Percentiles rank a stretch among this genome's conserved stretches.
Conservation (phyloP, 2,797 vertebrate species). For the Chelmon rostratus region DNA sequence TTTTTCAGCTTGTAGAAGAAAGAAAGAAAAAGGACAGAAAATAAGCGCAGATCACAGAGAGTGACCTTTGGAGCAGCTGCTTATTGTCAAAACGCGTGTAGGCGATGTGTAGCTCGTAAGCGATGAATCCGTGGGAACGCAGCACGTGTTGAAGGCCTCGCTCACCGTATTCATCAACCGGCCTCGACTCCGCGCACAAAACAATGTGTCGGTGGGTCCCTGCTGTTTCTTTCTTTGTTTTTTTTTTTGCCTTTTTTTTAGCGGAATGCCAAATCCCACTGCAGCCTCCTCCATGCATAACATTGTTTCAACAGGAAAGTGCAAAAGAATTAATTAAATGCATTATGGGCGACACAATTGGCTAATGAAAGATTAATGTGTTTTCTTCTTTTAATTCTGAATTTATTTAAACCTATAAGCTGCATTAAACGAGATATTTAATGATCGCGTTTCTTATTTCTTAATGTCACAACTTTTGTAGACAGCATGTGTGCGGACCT, state of each 20-base stretch:
- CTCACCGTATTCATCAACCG: slow-evolving; percentile 56
- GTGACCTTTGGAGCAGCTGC: slow-evolving; percentile 77
- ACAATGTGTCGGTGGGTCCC: slow-evolving; percentile 69
- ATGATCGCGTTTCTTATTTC: background rate
- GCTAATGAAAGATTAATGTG: slow-evolving; percentile 18
- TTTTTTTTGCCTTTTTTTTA: slow-evolving; percentile 42
- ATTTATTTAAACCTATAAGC: slow-evolving; percentile 25
- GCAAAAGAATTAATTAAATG: slow-evolving; percentile 54
- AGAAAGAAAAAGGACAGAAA: background rate
- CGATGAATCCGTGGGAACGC: slow-evolving; percentile 79
- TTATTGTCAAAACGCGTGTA: slow-evolving; percentile 65
- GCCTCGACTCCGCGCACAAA: slow-evolving; percentile 38
- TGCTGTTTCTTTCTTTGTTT: slow-evolving; percentile 62
- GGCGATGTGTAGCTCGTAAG: slow-evolving; percentile 54
- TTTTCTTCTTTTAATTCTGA: slow-evolving; percentile 16
- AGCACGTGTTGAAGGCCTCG: slow-evolving; percentile 76
- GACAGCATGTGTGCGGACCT: slow-evolving; percentile 16
- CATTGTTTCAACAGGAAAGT: background rate
- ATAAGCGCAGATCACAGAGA: slow-evolving; percentile 24
- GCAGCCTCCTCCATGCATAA: slow-evolving; percentile 59
- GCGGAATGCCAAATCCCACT: slow-evolving; percentile 67
- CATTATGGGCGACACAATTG: slow-evolving; percentile 8
- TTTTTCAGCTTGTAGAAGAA: background rate
- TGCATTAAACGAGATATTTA: slow-evolving; percentile 11
- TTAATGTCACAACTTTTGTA: background rate